A percentile compares a stretch with the other conserved stretches of the same genome.
phyloP scores from a whole-genome alignment of 2,888 invertebrate species.

The Schizotus pectinicornis region DNA sequence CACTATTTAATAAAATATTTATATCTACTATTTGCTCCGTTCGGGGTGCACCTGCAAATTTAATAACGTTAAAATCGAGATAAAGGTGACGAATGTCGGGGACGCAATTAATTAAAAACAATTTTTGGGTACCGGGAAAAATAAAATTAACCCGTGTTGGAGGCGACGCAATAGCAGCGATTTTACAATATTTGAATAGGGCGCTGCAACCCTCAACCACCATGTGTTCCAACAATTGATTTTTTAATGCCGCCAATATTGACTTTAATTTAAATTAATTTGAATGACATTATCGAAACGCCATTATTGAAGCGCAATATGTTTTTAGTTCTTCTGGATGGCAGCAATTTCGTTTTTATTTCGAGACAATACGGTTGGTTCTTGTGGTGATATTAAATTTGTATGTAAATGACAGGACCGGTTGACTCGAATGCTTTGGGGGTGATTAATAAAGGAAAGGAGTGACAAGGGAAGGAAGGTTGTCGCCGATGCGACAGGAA shows the following conservation, averaged over 20 bases:
- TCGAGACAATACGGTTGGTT: neutral
- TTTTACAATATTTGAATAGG: conserved; percentile 22
- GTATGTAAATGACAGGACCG: neutral
- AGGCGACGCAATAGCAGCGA: neutral
- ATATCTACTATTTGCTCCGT: conserved; percentile 29
- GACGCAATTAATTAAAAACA: conserved; percentile 18
- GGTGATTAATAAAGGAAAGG: conserved; percentile 15
- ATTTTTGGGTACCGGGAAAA: neutral
- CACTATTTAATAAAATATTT: conserved; percentile 28
- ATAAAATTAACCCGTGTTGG: too few species aligned
- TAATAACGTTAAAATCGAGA: conserved; percentile 22
- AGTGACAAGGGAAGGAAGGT: conserved; percentile 12
- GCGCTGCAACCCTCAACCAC: conserved; percentile 13
- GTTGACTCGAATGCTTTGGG: neutral
- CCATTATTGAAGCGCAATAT: conserved; percentile 7
- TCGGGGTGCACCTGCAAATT: conserved; percentile 26
- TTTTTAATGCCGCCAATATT: conserved; percentile 34
- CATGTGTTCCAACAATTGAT: conserved; percentile 32
- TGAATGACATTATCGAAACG: conserved; percentile 36
- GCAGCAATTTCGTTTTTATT: too few species aligned
- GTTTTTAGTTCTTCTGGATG: conserved; percentile 3
- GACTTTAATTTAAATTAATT: conserved; percentile 40
- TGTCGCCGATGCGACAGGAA: conserved; percentile 21
- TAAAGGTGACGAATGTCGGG: conserved; percentile 21
- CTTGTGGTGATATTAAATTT: neutral